Base-by-base conservation (phyloP, 2,888 invertebrate species). In the Synergus japonicus region DNA sequence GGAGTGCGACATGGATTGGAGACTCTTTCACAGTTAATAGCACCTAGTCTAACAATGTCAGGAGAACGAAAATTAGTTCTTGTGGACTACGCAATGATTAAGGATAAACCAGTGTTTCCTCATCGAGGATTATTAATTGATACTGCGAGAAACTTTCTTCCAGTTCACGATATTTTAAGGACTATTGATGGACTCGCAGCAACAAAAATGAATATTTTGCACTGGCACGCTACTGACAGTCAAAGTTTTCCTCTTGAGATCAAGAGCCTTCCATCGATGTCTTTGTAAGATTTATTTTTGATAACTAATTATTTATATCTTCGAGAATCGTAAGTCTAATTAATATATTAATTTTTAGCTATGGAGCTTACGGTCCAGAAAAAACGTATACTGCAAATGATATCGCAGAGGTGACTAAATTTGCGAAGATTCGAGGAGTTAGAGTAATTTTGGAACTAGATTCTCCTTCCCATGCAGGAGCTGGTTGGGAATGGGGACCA, bases 181-280 rank as follows among this genome's bases (percentile, higher is more conserved):
- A 96, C 96, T 69, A 93, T 98, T 84, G 96, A 98, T 86, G 98
- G 95, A 1, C 97, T 98, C 96, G 96, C 96, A 1, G 94, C 96
- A 22, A 96, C 96, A 76, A 98, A 98, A 92, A 92, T 98, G 93
- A 98, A 98, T 90, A 96, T 97, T 0, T 94, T 98, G 66, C 98
- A 98, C 90, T 98, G 98, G 98, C 97, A 97, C 90, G 95, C 95
- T 0, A 96, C 97, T 0, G 98, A 98, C 92, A 95, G 97, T 0
- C 98, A 98, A 85, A 98, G 98, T 87, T 98, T 98, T 92, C 98
- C 98, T 0, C 93, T 98, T 88, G 96, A 96, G 88, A 95, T 96
- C 0, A 93, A 93, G n/a, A 93, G 95, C 63, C 94, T 96, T 29
- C 97, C 97, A 0, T 95, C 96, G 87, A 94, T 97, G 93, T 44